These are phyloP conservation scores for Solen grandis DNA, from an alignment of 1,140 invertebrate genomes.

Conservation along the genomic window DNA sequence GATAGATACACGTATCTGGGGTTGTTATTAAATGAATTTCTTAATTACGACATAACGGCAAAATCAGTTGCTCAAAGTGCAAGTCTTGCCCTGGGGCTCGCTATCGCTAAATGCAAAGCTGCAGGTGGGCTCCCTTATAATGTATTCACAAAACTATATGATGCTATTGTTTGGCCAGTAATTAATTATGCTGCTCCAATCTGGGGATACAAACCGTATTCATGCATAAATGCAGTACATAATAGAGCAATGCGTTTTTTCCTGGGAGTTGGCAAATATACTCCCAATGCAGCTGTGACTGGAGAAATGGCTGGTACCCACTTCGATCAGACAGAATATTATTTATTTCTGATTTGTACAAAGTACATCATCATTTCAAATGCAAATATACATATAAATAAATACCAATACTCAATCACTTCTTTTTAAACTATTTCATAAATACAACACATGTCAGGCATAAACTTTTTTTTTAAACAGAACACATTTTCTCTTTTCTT, in stretches of 20 bases:
- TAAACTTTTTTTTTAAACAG: no score
- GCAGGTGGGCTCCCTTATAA: slow-evolving; percentile 13
- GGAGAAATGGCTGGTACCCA: slow-evolving; percentile 42
- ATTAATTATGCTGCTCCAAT: slow-evolving; percentile 26
- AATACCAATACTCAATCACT: no score
- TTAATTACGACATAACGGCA: not conserved
- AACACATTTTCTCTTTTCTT: no score
- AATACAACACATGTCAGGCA: no score
- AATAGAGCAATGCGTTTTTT: slow-evolving; percentile 29
- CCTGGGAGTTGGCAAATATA: slow-evolving; percentile 34
- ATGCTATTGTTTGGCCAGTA: no score
- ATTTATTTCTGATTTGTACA: no score
- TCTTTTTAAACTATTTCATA: no score
- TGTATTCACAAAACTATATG: no score
- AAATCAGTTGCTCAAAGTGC: not conserved
- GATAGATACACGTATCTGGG: slow-evolving; percentile 47
- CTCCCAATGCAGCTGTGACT: slow-evolving; percentile 2
- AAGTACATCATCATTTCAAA: no score
- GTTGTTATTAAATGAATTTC: slow-evolving; percentile 14
- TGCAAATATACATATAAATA: no score
- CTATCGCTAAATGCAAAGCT: slow-evolving; percentile 28
- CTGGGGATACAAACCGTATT: slow-evolving; percentile 26
- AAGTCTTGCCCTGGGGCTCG: slow-evolving; percentile 15
- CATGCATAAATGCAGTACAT: not conserved
- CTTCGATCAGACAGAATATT: no score